Conservation (phyloP, 2,888 invertebrate genomes). For the Mesorhabditis spiculigera region DNA sequence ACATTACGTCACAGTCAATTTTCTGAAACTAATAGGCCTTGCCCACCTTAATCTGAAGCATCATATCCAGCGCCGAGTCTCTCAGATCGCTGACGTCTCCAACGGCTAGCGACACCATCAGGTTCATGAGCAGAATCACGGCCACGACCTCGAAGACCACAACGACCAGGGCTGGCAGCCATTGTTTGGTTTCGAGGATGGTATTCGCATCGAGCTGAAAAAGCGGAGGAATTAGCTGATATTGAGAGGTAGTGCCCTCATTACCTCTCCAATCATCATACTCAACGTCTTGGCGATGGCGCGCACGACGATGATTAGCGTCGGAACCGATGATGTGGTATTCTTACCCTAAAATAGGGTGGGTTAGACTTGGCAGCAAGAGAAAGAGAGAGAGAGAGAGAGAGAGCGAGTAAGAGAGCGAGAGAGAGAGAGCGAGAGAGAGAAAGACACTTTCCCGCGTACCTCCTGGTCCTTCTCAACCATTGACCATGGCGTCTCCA, state of each 20-base stretch:
- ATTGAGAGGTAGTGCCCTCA: background rate
- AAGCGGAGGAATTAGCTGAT: background rate
- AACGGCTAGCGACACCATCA: slow-evolving; percentile 54
- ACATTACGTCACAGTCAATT: background rate
- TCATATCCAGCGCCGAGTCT: slow-evolving; percentile 46
- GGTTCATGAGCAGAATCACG: slow-evolving; percentile 54
- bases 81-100: slow-evolving; percentile 52
- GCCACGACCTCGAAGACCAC: slow-evolving; percentile 55
- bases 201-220: slow-evolving; percentile 37
- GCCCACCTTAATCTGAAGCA: slow-evolving; percentile 47
- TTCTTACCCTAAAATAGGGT: slow-evolving; percentile 17
- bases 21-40: background rate
- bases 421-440: too few relatives aligned
- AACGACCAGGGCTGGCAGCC: slow-evolving; percentile 57
- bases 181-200: slow-evolving; percentile 45
- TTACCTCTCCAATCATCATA: slow-evolving; percentile 58
- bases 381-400: too few relatives aligned
- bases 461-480: slow-evolving; percentile 11
- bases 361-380: too few relatives aligned
- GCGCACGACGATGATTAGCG: slow-evolving; percentile 44
- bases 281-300: slow-evolving; percentile 56
- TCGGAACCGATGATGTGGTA: slow-evolving; percentile 30
- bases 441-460: too few relatives aligned
- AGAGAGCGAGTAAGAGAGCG: too few relatives aligned
- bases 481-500: slow-evolving; percentile 51